Base-by-base conservation (phyloP, 2,888 invertebrate genomes). In the Phyllotreta cruciferae region DNA sequence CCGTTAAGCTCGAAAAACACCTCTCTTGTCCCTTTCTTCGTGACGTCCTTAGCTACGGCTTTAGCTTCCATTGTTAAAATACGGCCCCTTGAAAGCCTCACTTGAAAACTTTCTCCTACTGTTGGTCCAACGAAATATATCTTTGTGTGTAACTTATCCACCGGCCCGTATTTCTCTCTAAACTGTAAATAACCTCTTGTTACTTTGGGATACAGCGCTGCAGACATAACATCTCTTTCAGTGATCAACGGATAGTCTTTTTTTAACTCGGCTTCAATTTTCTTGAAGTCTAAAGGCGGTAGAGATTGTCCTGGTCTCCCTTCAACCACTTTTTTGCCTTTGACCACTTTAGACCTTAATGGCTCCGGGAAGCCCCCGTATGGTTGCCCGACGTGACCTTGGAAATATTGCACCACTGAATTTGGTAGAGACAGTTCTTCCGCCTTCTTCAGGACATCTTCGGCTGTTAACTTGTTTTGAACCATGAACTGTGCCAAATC, bases 401-500 rank as follows among this genome's bases (percentile, higher is more conserved):
- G 98, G 77, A 99, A 86, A 82, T 91, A 99, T 79, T 99, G 98
- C 42, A 99, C 90, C 0, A 99, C 98, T 4, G 98, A 98, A 79
- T 93, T 94, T 35, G 99, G 99, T 85, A 99, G 97, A 47, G 97
- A 97, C 13, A 99, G 83, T 74, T 99, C 98, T 75, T 96, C 98
- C 0, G 98, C 98, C 66, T 86, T 87, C 34, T 91, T 91, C 63
- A 89, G 80, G 7, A 99, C 91, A 69, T 96, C 93, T 45, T 91
- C 86, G 0, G 92, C 85, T 0, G 89, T 88, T 50, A 99, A 84
- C 77, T 96, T 93, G 82, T 99, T 99, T 82, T 99, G 98, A 0
- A 99, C 99, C 98, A 99, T 99, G 80, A 97, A 99, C 82, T 99
- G 98, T 0, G 99, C 99, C 70, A 99, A 84, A 81, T 99, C 99